Percentiles rank a stretch among this genome's conserved stretches.
Conservation (phyloP, 2,888 invertebrate species). For the Seladonia tumulorum region DNA sequence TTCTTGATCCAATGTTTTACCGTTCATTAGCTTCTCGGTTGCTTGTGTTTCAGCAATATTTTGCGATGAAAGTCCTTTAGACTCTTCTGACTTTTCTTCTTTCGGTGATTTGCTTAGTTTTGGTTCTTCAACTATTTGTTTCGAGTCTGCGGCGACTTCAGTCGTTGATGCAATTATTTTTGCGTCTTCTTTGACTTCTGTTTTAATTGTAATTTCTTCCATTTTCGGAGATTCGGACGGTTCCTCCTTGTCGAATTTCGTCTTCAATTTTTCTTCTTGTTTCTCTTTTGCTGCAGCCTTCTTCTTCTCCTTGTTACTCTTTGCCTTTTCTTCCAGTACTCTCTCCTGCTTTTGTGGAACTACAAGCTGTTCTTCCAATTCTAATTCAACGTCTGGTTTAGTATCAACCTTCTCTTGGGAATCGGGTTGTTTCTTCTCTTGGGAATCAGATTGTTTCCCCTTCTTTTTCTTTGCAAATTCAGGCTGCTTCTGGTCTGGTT, state of each 20-base stretch:
- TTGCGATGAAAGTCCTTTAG: neutral
- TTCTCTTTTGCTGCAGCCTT: neutral
- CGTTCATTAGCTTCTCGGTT: slow-evolving; percentile 5
- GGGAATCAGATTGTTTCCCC: neutral
- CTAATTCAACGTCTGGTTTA: neutral
- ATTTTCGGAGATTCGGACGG: neutral
- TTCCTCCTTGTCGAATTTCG: neutral
- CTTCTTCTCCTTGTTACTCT: neutral
- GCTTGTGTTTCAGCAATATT: neutral
- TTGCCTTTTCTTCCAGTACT: neutral
- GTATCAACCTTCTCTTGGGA: neutral
- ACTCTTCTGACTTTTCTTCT: neutral
- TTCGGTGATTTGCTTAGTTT: neutral
- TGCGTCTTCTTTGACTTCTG: neutral
- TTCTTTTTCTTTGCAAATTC: neutral
- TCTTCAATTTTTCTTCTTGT: neutral
- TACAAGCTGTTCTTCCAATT: neutral
- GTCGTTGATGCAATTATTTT: neutral
- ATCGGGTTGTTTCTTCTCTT: neutral
- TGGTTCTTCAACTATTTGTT: neutral
- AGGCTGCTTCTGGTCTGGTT: neutral
- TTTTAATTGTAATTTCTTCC: neutral
- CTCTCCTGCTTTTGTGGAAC: neutral
- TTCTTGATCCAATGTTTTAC: neutral
- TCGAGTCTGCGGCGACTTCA: neutral